Percentiles rank a stretch among this genome's conserved stretches.
Evolutionary conservation across 2,797 vertebrate species (phyloP).

Genomic region (Arrhamphus sclerolepis): DNA sequence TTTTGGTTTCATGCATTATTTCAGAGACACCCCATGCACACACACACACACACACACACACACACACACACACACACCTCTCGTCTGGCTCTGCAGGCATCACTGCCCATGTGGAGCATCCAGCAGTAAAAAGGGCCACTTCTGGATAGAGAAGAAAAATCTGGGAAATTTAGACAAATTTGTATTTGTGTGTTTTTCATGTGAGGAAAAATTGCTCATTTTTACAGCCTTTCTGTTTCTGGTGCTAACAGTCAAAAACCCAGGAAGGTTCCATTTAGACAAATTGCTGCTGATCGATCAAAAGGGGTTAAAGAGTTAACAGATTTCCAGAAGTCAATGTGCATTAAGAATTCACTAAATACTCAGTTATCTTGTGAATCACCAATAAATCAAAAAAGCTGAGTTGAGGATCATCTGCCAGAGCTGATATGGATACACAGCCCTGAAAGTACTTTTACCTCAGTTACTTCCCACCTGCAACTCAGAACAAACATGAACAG

Average conservation of each 20-base stretch:
- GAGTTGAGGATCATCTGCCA: slow-evolving; percentile 22
- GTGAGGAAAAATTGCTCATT: slow-evolving; percentile 8
- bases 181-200: slow-evolving; percentile 8
- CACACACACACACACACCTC: no score
- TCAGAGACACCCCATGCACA: no score
- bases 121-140: slow-evolving; percentile 18
- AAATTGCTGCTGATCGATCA: no score
- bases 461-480: no score
- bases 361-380: slow-evolving; percentile 18
- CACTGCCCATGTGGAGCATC: slow-evolving; percentile 73
- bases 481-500: no score
- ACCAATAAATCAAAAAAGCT: slow-evolving; percentile 25
- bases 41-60: no score
- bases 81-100: slow-evolving; percentile 81
- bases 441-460: no score
- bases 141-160: neutral
- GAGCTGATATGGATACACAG: slow-evolving; percentile 17
- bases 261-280: no score
- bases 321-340: slow-evolving; percentile 24
- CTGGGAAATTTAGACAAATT: slow-evolving; percentile 7
- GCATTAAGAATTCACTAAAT: slow-evolving; percentile 18
- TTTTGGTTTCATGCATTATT: no score
- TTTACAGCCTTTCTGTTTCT: neutral
- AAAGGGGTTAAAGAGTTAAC: no score
- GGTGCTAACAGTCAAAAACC: no score